Evolutionary conservation across 2,888 invertebrate species (phyloP), one percentile per base, ranked within the genome.

Genomic region (Sphaerophoria taeniata): DNA sequence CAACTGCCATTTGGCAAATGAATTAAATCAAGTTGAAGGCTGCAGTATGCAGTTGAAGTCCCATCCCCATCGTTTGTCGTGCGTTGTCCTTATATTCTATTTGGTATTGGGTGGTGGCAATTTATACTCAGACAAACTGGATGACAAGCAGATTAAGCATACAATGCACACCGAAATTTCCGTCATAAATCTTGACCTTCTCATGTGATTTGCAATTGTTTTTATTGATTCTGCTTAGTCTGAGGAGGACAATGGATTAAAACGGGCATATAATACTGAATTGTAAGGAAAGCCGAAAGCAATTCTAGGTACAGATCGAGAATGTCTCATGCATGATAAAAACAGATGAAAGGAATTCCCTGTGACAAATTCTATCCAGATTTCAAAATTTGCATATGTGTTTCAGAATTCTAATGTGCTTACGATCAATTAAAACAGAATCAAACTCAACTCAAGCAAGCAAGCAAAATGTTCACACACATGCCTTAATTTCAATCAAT

Each of bases 1-100:
- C 86, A 86, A 82, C 74, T 86, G 78, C 73, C 70, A 78, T 86
- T 56, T 60, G 67, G 55, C 82, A 78, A 78, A 81, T 81, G 85
- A 81, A 85, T 85, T 85, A 85, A 80, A 82, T 86, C 82, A 86
- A 82, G 60, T 74, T 78, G 74, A 86, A 81, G 84, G 61, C 73
- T 81, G 73, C 69, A 85, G 69, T 24, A n/a, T 24, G 24, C 24
- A 24, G 24, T 24, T 24, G 24, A 1, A 24, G 24, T 24, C 2
- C 49, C 39, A 31, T 11, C 6, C 51, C 39, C 51, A 12, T 12
- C 12, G 39, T 24, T 72, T 58, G 47, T 34, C 60, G 39, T n/a
- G n/a, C n/a, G n/a, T n/a, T n/a, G n/a, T n/a, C n/a, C n/a, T 49
- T 65, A 33, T 34, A n/a, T 53, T 12, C 6, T 36, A n/a, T 31